phyloP scores from a whole-genome alignment of 2,113 vertebrate species.

The Cynoglossus semilaevis region DNA sequence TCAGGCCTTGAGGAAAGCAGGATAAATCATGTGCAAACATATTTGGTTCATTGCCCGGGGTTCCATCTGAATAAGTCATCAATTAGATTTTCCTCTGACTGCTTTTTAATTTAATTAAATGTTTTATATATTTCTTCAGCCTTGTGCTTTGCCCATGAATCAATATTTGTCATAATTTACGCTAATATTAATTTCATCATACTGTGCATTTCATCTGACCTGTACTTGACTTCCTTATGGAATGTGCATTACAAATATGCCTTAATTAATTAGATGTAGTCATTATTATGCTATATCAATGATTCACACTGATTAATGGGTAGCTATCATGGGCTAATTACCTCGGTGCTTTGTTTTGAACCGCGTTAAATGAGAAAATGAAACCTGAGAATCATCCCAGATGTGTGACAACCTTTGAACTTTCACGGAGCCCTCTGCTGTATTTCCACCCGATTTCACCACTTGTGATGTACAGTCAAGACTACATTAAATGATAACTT shows the following conservation, averaged over 20 bases:
- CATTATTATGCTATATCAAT: slow-evolving; percentile 27
- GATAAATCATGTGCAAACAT: slow-evolving; percentile 61
- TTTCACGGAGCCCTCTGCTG: slow-evolving; percentile 30
- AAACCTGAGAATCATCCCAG: slow-evolving; percentile 27
- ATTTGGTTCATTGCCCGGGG: slow-evolving; percentile 39
- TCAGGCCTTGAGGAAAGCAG: slow-evolving; percentile 45
- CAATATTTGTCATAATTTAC: too few relatives aligned
- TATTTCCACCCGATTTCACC: slow-evolving; percentile 18
- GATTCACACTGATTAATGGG: slow-evolving; percentile 45
- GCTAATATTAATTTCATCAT: too few relatives aligned
- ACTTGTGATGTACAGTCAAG: slow-evolving; percentile 1
- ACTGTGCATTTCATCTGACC: slow-evolving; percentile 2
- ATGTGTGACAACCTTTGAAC: slow-evolving; percentile 44
- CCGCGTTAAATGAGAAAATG: slow-evolving; percentile 38
- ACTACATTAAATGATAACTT: slow-evolving; percentile 8
- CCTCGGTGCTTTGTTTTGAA: slow-evolving; percentile 15
- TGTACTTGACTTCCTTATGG: slow-evolving; percentile 16
- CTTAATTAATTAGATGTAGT: slow-evolving; percentile 43
- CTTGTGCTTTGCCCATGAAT: slow-evolving; percentile 4
- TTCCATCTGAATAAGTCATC: slow-evolving; percentile 52
- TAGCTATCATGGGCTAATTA: slow-evolving; percentile 34
- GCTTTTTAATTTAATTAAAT: slow-evolving; percentile 16
- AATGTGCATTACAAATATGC: slow-evolving; percentile 31
- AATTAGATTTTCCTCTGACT: slow-evolving; percentile 15
- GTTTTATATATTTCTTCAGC: slow-evolving; percentile 3